phyloP scores from a whole-genome alignment of 2,113 vertebrate species.

The Hippocampus comes region DNA sequence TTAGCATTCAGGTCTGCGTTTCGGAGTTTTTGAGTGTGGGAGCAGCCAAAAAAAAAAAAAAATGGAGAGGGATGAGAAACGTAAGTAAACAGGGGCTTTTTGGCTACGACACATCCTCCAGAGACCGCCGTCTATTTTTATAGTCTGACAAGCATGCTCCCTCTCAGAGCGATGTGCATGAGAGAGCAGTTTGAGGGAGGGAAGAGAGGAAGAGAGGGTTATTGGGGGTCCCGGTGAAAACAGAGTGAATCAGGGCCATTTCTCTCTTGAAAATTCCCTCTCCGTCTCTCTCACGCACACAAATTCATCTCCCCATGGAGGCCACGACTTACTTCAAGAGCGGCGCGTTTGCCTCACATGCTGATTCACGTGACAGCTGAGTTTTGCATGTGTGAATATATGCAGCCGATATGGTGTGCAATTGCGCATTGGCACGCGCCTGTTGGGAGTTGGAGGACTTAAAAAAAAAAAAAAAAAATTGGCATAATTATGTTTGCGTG shows the following conservation, averaged over 20 bases:
- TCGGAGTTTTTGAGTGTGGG: conserved; percentile 5
- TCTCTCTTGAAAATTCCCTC: conserved; percentile 20
- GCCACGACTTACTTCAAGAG: conserved; percentile 57
- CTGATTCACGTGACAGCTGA: conserved; percentile 43
- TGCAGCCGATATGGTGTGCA: conserved; percentile 2
- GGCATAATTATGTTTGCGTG: no score
- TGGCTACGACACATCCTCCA: conserved; percentile 37
- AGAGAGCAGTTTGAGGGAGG: conserved; percentile 5
- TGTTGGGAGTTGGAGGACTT: conserved; percentile 23
- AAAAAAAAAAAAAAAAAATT: not conserved
- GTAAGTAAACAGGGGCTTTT: conserved; percentile 36
- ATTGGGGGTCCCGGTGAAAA: conserved; percentile 26
- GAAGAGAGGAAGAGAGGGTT: not conserved
- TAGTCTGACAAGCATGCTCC: conserved; percentile 48
- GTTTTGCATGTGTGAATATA: conserved; percentile 18
- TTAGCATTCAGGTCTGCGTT: conserved; percentile 48
- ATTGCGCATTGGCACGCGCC: conserved; percentile 28
- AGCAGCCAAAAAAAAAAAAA: not conserved
- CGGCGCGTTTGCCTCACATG: conserved; percentile 57
- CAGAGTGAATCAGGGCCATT: conserved; percentile 50
- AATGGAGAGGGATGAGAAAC: conserved; percentile 31
- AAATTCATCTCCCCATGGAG: conserved; percentile 45
- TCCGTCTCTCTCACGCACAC: not conserved
- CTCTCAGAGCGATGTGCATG: conserved; percentile 34
- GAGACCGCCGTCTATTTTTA: conserved; percentile 52